Base-by-base conservation (phyloP, 2,113 vertebrate species). In the Falcunculus frontatus region DNA sequence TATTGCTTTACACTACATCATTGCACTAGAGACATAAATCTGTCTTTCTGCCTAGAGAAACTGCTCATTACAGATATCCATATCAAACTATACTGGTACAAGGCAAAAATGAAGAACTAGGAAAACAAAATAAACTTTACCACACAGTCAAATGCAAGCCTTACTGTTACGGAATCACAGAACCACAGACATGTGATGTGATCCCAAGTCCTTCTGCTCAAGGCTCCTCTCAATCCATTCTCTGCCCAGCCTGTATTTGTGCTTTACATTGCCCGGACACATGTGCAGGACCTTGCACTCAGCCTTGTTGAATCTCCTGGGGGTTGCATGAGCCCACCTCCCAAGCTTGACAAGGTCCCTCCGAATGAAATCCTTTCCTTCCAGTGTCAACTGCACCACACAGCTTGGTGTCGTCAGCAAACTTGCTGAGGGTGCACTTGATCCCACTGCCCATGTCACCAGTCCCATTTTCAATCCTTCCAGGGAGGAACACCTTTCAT, bases 331-430 rank as follows among this genome's bases (percentile, higher is more conserved):
- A 56, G 35, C 5, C 25, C 11, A 16, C 8, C 13, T 41, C 11
- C 32, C 35, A 49, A 42, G 11, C 11, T 35, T 64, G 30, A 21
- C 26, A 32, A 64, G 26, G 21, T 49, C 21, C 7, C 21, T 56
- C 17, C 72, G 57, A 42, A 27, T n/a, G 29, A 2, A n/a, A 39
- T 33, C 39, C 30, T 20, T 42, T 64, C 14, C 6, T 20, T 49
- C 35, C 67, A 10, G n/a, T 41, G 30, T 12, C 30, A 46, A 6
- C 41, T 41, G 42, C 35, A 18, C 26, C 17, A 16, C 57, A 37
- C 26, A 64, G 42, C 17, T 50, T 56, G 17, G 32, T 41, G 32
- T 3, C 4, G 2, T 26, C 0, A 0, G 11, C 30, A 21, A 42
- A 56, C 6, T 35, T 42, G 7, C 32, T 15, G 4, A 64, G 17